Base-by-base conservation (phyloP, 2,888 invertebrate species). In the Xylota sylvarum region DNA sequence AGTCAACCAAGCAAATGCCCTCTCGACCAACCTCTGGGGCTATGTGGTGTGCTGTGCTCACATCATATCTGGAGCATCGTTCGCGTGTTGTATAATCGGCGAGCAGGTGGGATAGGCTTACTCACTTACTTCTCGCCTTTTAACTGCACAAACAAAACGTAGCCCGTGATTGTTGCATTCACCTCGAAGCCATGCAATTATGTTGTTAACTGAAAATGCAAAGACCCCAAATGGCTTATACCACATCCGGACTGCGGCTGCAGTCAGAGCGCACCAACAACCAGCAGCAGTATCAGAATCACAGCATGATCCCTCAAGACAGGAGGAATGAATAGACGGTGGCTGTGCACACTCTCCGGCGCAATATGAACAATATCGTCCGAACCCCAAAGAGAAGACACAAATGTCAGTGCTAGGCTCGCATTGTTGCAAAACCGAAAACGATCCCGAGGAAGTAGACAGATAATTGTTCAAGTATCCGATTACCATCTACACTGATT, bases 171-270 rank as follows among this genome's bases (percentile, higher is more conserved):
- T 78, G 86, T 73, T 82, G 67, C 77, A 82, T 77, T 86, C 82
- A 78, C 86, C 86, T 86, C 82, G 19, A 6, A 74, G 43, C 62
- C 67, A 62, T 67, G 62, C 82, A 86, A 86, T 86, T 82, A 86
- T 78, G 86, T 86, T 86, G 86, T 86, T 86, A 78, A 82, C 82
- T 86, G 67, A 81, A 82, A 86, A 72, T 65, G 64, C 77, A 77
- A 40, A 73, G 83, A 78, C 50, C 77, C 77, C 52, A 85, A 85
- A 84, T 84, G 84, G 74, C 56, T 79, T 69, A 67, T 62, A 79
- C 79, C 70, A 76, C 85, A 85, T 85, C 81, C 85, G 85, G 76
- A 76, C 67, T 78, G 72, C 27, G 65, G 79, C 69, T 48, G 69
- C 64, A 55, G 48, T 17, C 30, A 69, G 46, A 7, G 35, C 9